Conservation (phyloP, 2,888 invertebrate genomes). For the Antheraea assamensis region DNA sequence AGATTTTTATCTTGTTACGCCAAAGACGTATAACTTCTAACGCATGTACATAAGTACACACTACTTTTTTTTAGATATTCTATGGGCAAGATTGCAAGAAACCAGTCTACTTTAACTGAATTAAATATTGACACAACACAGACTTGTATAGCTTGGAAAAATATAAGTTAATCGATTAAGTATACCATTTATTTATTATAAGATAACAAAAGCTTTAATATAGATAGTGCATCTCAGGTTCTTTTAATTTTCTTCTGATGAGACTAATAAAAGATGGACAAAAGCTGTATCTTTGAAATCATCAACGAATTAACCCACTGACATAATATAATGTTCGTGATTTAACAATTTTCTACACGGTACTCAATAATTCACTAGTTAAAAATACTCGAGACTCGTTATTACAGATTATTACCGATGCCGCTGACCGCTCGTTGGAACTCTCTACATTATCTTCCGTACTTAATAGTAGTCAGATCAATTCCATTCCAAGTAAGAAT, state of each 20-base stretch:
- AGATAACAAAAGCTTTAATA: no score
- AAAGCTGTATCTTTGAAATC: neutral
- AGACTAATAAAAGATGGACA: neutral
- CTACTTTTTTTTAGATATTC: no score
- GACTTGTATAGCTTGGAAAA: neutral
- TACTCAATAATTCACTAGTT: conserved; percentile 42
- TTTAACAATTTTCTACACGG: conserved; percentile 31
- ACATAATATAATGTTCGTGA: conserved; percentile 11
- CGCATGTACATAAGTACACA: no score
- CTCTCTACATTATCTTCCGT: conserved; percentile 38
- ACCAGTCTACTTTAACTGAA: no score
- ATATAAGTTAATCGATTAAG: neutral
- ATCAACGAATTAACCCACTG: conserved; percentile 14
- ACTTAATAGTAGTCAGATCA: conserved; percentile 31
- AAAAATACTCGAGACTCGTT: conserved; percentile 40
- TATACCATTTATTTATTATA: no score
- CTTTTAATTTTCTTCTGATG: neutral
- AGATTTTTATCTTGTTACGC: no score
- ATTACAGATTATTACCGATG: conserved; percentile 53
- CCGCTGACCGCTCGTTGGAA: conserved; percentile 49
- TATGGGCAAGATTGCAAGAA: no score
- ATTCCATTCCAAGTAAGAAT: conserved; percentile 41
- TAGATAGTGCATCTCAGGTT: neutral
- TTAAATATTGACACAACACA: no score
- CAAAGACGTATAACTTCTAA: no score